Percentiles rank a stretch among this genome's conserved stretches.
These are phyloP conservation scores for Pyrgilauda ruficollis DNA, from an alignment of 2,113 vertebrate genomes.

Conservation along the genomic window DNA sequence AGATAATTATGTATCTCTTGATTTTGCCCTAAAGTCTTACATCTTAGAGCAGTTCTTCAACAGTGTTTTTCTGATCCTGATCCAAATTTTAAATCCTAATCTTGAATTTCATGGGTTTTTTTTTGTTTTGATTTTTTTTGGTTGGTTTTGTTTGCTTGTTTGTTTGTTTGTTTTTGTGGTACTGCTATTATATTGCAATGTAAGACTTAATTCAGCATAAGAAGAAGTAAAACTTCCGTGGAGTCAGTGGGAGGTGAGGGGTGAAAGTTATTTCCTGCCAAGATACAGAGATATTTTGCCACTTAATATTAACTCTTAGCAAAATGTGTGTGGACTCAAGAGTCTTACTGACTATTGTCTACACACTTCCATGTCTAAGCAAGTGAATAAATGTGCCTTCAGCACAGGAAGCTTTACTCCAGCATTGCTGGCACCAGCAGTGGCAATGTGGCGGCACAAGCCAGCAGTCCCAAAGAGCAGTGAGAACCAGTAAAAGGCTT, in stretches of 20 bases:
- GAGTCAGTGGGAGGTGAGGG: background rate
- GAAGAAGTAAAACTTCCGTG: background rate
- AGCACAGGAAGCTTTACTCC: background rate
- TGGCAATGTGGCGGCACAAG: background rate
- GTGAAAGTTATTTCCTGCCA: background rate
- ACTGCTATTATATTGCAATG: background rate
- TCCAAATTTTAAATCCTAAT: background rate
- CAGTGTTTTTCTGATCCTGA: background rate
- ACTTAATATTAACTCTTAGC: background rate
- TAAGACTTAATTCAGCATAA: background rate
- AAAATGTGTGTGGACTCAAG: background rate
- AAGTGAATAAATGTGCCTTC: background rate
- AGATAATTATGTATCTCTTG: background rate
- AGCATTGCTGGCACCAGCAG: background rate
- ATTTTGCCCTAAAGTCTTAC: background rate
- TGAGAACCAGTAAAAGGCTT: background rate
- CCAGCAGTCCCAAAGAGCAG: background rate
- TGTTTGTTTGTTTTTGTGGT: background rate
- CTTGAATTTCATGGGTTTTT: background rate
- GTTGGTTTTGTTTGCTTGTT: background rate
- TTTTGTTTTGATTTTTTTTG: background rate
- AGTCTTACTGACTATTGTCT: background rate
- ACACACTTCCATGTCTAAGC: background rate
- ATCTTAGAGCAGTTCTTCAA: background rate
- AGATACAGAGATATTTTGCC: background rate